Conservation (phyloP, 1,140 invertebrate genomes). For the Mylabris phalerata region DNA sequence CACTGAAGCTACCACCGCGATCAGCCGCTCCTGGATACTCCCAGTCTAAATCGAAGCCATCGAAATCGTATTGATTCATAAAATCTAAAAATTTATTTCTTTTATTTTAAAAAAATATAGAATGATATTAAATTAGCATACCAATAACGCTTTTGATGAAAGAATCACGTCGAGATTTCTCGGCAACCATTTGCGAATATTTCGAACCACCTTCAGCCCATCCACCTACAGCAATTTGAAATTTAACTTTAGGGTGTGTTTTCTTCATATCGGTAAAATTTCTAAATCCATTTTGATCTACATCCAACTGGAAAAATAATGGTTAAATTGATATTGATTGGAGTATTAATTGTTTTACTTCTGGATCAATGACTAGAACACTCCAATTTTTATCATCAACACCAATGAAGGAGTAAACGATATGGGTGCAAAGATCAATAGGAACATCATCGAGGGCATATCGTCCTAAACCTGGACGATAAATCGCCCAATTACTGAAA, state of each 20-base stretch:
- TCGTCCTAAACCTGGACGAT: constrained; percentile 70
- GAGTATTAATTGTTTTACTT: constrained; percentile 44
- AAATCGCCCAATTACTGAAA: constrained; percentile 90
- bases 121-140: constrained; percentile 42
- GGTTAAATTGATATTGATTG: background rate
- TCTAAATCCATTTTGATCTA: constrained; percentile 68
- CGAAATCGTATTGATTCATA: constrained; percentile 68
- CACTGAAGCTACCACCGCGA: constrained; percentile 72
- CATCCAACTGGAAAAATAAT: constrained; percentile 52
- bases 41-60: constrained; percentile 81
- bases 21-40: constrained; percentile 82
- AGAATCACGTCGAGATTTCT: constrained; percentile 56
- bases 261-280: constrained; percentile 71
- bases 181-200: constrained; percentile 71
- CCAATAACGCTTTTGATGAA: constrained; percentile 72
- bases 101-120: background rate
- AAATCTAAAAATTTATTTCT: constrained; percentile 48
- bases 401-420: constrained; percentile 87
- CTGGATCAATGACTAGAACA: constrained; percentile 71
- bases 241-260: constrained; percentile 67
- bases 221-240: constrained; percentile 74
- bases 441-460: constrained; percentile 80
- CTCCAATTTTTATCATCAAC: constrained; percentile 71
- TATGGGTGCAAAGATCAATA: constrained; percentile 73
- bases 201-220: constrained; percentile 84